phyloP scores from a whole-genome alignment of 2,113 vertebrate species.

The Pteropus alecto region DNA sequence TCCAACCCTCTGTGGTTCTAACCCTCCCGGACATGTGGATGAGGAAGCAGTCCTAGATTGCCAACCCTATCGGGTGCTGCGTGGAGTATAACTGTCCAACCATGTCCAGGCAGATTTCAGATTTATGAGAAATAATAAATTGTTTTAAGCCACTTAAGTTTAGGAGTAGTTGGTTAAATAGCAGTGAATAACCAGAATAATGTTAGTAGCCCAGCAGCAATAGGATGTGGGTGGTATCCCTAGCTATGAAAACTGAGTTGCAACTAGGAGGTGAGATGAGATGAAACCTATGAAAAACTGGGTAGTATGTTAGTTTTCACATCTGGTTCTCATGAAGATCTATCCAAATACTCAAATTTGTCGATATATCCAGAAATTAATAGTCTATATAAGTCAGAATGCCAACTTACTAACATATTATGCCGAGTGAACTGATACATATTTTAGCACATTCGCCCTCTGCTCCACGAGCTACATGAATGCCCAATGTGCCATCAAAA shows the following conservation, averaged over 20 bases:
- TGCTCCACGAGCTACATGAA: not conserved
- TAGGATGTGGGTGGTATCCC: not conserved
- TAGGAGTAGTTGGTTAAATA: not conserved
- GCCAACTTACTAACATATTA: not conserved
- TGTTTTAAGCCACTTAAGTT: not conserved
- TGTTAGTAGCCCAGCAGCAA: not conserved
- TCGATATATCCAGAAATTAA: not conserved
- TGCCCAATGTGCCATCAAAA: not conserved
- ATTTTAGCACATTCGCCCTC: not conserved
- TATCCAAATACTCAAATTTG: not conserved
- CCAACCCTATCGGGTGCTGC: not conserved
- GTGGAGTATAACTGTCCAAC: not conserved
- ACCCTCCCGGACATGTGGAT: not conserved
- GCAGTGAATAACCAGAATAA: not conserved
- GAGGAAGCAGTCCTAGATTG: not conserved
- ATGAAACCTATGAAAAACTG: not conserved
- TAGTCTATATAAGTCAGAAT: not conserved
- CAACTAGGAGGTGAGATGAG: not conserved
- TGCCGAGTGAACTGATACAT: not conserved
- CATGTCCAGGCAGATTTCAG: fast-evolving
- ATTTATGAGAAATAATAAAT: not conserved
- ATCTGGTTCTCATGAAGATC: not conserved
- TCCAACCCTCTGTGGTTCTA: fast-evolving
- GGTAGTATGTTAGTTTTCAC: not conserved
- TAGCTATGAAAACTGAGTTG: not conserved